Evolutionary conservation across 2,888 invertebrate species (phyloP), one percentile per base, ranked within the genome.

Genomic region (Heterodera filipjevi): DNA sequence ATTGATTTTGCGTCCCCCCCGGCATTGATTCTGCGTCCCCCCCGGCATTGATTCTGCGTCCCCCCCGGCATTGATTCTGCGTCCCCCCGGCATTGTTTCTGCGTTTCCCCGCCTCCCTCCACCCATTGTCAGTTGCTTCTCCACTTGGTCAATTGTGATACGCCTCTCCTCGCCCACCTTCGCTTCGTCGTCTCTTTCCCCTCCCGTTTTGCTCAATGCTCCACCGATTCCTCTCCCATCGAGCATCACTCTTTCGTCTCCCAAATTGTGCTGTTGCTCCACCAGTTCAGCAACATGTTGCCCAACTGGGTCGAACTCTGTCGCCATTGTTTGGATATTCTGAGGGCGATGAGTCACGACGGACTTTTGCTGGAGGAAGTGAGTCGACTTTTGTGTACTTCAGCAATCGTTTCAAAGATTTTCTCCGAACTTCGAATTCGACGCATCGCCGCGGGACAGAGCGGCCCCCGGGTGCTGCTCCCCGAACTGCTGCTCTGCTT

Each of bases 241-340:
- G 66, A 75, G 68, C 30, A 35, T 5, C 66, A 33, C 22, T 75
- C 75, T n/a, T 75, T 75, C 33, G 66, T 33, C 22, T 53, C 66
- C 8, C 75, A 75, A 64, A 75, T 33, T 30, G 75, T 75, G 33
- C 33, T 59, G 44, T 16, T 75, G 30, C 27, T 64, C 44, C 46
- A 35, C 30, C 66, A 75, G 22, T 66, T 46, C 32, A 22, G 64
- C 44, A 75, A 75, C 59, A 44, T 46, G 32, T 35, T 75, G 30
- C 75, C 75, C 27, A 33, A 35, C 30, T 53, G 44, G 12, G 16
- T 32, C 10, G 74, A 73, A 8, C 78, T 82, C 39, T 77, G 81
- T 70, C 72, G 66, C 39, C 35, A 30, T 30, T 77, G 53, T 46
- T 44, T 79, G 70, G 68, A 68, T 33, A 59, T 68, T 59, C 53